Percentiles rank a stretch among this genome's conserved stretches.
These are phyloP conservation scores for Incurvaria masculella DNA, from an alignment of 2,888 invertebrate species.

Conservation along the genomic window DNA sequence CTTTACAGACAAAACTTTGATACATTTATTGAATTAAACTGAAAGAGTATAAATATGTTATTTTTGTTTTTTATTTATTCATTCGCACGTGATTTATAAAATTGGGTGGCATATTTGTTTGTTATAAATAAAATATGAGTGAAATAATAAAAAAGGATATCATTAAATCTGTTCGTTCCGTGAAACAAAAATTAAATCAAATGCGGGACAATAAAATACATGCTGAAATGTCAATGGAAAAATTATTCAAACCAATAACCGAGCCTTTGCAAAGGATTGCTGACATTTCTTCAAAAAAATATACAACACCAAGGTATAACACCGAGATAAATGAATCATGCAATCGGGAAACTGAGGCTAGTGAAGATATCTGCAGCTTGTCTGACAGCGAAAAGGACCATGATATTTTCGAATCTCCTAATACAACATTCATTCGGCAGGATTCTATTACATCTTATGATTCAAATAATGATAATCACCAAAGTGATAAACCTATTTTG, in stretches of 20 bases:
- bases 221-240: not conserved
- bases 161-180: constrained; percentile 3
- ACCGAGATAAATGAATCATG: too few species aligned
- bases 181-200: constrained; percentile 5
- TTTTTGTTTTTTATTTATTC: not conserved
- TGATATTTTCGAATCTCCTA: too few species aligned
- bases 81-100: constrained; percentile 4
- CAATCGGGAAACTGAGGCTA: too few species aligned
- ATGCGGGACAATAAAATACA: not conserved
- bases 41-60: constrained; percentile 4
- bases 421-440: too few species aligned
- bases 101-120: constrained; percentile 6
- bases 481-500: too few species aligned
- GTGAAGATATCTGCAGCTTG: too few species aligned
- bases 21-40: constrained; percentile 1
- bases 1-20: constrained; percentile 14
- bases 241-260: constrained; percentile 4
- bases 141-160: constrained; percentile 6
- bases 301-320: too few species aligned
- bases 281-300: not conserved
- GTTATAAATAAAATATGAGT: constrained; percentile 3
- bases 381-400: too few species aligned
- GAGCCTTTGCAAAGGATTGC: constrained; percentile 4
- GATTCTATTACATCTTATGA: too few species aligned
- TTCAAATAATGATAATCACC: too few species aligned